phyloP scores from a whole-genome alignment of 2,888 invertebrate species.

The Cantharis lateralis region DNA sequence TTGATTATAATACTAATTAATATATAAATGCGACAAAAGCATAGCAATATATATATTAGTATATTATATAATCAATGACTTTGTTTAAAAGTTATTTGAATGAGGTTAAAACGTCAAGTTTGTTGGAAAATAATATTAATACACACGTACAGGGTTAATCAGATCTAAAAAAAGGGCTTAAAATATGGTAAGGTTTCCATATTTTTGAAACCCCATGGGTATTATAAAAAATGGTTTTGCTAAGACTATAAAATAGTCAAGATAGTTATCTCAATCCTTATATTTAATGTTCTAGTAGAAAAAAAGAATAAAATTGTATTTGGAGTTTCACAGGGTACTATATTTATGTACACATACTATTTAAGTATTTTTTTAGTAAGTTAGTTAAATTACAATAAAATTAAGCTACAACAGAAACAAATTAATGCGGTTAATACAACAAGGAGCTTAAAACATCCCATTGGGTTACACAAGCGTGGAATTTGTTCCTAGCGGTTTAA shows the following conservation, averaged over 20 bases:
- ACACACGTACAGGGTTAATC: background rate
- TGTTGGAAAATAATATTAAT: background rate
- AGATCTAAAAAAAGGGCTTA: background rate
- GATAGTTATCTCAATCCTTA: background rate
- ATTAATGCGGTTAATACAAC: background rate
- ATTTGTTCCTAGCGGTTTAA: background rate
- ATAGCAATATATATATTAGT: too few species aligned
- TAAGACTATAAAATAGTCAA: background rate
- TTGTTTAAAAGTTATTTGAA: background rate
- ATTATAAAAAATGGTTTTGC: background rate
- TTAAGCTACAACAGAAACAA: background rate
- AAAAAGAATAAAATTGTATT: background rate
- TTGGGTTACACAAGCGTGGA: background rate
- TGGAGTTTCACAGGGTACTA: background rate
- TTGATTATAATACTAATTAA: background rate
- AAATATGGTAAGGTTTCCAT: background rate
- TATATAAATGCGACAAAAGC: too few species aligned
- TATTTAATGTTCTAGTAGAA: background rate
- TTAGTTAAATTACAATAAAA: background rate
- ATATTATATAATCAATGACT: background rate
- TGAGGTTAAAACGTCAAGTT: background rate
- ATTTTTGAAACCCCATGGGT: background rate
- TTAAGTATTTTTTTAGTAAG: background rate
- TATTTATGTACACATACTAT: background rate
- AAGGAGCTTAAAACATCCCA: background rate